These are phyloP conservation scores for Anolis carolinensis DNA, from an alignment of 2,113 vertebrate species.

Conservation along the genomic window DNA sequence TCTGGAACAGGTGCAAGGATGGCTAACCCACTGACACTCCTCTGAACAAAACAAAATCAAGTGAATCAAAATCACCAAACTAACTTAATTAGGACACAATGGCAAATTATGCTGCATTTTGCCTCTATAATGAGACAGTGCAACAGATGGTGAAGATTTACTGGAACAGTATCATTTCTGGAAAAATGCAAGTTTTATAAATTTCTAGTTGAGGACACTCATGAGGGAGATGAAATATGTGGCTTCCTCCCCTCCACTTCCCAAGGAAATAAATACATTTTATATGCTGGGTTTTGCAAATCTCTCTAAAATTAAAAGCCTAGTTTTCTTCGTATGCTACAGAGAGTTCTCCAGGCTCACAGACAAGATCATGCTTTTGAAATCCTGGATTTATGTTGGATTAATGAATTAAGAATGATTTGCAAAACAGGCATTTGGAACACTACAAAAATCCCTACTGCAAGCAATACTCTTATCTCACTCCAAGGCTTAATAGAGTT, in stretches of 20 bases:
- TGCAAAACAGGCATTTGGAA: neutral
- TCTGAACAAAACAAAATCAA: slow-evolving; percentile 33
- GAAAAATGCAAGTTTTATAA: slow-evolving; percentile 63
- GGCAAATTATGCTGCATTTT: slow-evolving; percentile 58
- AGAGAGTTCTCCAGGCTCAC: neutral
- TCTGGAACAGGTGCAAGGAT: slow-evolving; percentile 24
- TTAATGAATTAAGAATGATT: neutral
- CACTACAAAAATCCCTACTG: neutral
- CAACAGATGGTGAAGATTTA: slow-evolving; percentile 75
- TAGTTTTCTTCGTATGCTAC: neutral
- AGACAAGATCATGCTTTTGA: neutral
- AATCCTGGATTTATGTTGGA: neutral
- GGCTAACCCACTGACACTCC: slow-evolving; percentile 3
- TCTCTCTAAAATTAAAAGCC: slow-evolving; percentile 20
- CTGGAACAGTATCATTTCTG: slow-evolving; percentile 63
- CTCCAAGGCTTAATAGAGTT: neutral
- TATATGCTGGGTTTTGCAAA: neutral
- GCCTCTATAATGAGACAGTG: slow-evolving; percentile 61
- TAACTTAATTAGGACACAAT: slow-evolving; percentile 64
- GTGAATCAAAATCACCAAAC: slow-evolving; percentile 61
- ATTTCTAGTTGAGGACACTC: slow-evolving; percentile 54
- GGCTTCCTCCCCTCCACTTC: neutral
- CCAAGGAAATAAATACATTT: neutral
- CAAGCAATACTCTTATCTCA: neutral
- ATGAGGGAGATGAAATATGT: slow-evolving; percentile 44